These are phyloP conservation scores for Criorhina ranunculi DNA, from an alignment of 2,888 invertebrate species.

Conservation along the genomic window DNA sequence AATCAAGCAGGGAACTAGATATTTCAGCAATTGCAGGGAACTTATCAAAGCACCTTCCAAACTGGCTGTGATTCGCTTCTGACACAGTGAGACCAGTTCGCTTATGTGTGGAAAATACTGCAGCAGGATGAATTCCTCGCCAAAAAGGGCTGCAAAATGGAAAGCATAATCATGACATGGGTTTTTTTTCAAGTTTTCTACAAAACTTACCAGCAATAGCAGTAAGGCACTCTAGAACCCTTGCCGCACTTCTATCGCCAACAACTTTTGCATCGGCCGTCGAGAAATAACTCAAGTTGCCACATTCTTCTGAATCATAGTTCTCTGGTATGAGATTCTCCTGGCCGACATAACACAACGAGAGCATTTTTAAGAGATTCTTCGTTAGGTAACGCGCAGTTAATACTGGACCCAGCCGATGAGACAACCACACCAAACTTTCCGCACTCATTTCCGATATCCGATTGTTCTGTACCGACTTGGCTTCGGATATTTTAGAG, in stretches of 20 bases:
- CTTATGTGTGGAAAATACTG: slow-evolving; percentile 96
- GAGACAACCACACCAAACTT: slow-evolving; percentile 95
- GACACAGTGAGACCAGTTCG: slow-evolving; percentile 92
- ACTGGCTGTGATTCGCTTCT: slow-evolving; percentile 91
- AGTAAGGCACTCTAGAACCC: slow-evolving; percentile 95
- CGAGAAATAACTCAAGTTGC: slow-evolving; percentile 87
- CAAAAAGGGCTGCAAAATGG: slow-evolving; percentile 89
- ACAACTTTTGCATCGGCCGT: slow-evolving; percentile 88
- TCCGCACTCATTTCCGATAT: slow-evolving; percentile 95
- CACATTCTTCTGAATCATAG: slow-evolving; percentile 82
- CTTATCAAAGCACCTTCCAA: slow-evolving; percentile 96
- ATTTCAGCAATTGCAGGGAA: slow-evolving; percentile 91
- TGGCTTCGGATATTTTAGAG: slow-evolving; percentile 82
- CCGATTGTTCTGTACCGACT: slow-evolving; percentile 85
- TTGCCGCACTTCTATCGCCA: slow-evolving; percentile 92
- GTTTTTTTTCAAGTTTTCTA: not conserved
- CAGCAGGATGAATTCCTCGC: slow-evolving; percentile 93
- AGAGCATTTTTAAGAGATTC: slow-evolving; percentile 96
- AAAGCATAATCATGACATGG: not conserved
- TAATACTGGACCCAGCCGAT: slow-evolving; percentile 96
- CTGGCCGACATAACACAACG: slow-evolving; percentile 95
- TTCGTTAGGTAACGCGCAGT: slow-evolving; percentile 95
- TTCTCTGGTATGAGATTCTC: slow-evolving; percentile 88
- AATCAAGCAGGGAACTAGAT: slow-evolving; percentile 91
- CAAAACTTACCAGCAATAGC: slow-evolving; percentile 90